These are phyloP conservation scores for Fistularia commersonii DNA, from an alignment of 2,797 vertebrate species.

Conservation along the genomic window DNA sequence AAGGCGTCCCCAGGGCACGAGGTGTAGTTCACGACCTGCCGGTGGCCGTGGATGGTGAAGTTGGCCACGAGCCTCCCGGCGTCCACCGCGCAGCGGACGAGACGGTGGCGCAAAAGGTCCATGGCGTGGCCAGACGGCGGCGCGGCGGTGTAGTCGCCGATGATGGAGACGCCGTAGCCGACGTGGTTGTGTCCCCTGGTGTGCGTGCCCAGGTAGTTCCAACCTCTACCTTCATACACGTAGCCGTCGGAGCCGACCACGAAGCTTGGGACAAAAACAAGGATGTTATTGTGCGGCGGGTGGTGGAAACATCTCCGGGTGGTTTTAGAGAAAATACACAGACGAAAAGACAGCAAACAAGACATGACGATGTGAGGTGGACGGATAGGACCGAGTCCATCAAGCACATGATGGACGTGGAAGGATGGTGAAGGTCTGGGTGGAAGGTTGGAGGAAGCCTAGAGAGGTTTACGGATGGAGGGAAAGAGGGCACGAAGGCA, in stretches of 20 bases:
- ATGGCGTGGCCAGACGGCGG: constrained; percentile 65
- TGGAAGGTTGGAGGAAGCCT: too few species aligned
- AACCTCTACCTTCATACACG: constrained; percentile 87
- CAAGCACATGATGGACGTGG: too few species aligned
- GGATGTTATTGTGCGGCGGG: too few species aligned
- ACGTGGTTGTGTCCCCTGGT: constrained; percentile 77
- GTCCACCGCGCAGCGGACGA: constrained; percentile 73
- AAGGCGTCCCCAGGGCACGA: constrained; percentile 81
- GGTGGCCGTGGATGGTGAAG: constrained; percentile 81
- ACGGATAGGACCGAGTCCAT: too few species aligned
- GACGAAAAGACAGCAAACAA: too few species aligned
- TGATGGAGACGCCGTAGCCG: constrained; percentile 82
- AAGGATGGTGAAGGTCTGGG: too few species aligned
- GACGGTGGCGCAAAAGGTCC: constrained; percentile 65
- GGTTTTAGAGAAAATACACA: too few species aligned
- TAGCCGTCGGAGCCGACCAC: constrained; percentile 87
- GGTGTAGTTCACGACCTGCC: constrained; percentile 78
- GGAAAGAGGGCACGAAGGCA: too few species aligned
- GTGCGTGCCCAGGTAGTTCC: constrained; percentile 78
- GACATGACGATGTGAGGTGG: too few species aligned
- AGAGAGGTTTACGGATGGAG: too few species aligned
- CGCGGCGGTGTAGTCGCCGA: constrained; percentile 78
- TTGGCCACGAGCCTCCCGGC: constrained; percentile 60
- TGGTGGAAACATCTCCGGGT: too few species aligned
- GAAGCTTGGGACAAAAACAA: too few species aligned